These are phyloP conservation scores for Diglossa cyanea DNA, from an alignment of 2,797 vertebrate species.

Conservation along the genomic window DNA sequence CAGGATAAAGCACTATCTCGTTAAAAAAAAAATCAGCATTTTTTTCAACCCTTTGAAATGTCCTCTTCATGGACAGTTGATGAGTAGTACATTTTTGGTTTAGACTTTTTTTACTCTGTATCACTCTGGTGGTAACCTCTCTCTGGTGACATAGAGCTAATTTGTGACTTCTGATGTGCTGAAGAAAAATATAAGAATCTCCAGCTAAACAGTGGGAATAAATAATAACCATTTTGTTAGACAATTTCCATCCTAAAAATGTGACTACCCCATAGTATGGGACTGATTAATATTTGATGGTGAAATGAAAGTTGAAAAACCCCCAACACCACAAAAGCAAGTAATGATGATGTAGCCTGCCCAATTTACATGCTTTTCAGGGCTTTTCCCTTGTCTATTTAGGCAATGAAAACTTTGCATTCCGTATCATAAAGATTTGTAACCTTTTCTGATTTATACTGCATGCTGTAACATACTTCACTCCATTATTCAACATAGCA, in stretches of 20 bases:
- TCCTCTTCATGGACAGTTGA: background rate
- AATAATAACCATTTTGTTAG: background rate
- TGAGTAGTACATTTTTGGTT: background rate
- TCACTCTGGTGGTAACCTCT: no score
- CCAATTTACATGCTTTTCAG: background rate
- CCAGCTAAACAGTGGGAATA: background rate
- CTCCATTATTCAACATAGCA: background rate
- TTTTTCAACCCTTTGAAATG: background rate
- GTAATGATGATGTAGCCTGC: background rate
- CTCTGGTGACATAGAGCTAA: background rate
- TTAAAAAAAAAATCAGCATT: background rate
- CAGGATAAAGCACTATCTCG: background rate
- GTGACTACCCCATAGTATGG: background rate
- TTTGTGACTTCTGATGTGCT: background rate
- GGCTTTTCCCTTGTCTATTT: background rate
- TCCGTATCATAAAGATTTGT: background rate
- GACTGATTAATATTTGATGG: background rate
- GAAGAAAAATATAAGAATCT: background rate
- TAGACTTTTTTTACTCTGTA: background rate
- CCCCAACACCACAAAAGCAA: background rate
- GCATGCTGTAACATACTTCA: background rate
- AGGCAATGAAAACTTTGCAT: background rate
- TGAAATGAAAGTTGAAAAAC: background rate
- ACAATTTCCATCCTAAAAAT: background rate
- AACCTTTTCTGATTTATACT: background rate